Evolutionary conservation across 2,797 vertebrate species (phyloP).

Genomic region (Pristis pectinata): DNA sequence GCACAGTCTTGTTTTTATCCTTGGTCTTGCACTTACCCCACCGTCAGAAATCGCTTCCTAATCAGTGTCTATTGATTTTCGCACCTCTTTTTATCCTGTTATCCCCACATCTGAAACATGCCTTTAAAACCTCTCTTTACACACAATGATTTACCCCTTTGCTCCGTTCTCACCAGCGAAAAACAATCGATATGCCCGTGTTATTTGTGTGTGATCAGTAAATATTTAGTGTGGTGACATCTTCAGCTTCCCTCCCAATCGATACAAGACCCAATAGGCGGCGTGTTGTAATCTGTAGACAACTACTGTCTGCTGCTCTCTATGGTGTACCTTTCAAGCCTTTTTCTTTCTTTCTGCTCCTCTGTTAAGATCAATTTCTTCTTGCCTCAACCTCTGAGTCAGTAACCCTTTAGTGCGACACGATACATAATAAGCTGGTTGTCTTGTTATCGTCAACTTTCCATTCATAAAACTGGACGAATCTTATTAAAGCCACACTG

Average conservation of each 20-base stretch:
- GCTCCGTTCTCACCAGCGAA: conserved; percentile 66
- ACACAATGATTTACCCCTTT: conserved; percentile 85
- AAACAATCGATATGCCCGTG: conserved; percentile 76
- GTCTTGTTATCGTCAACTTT: conserved; percentile 27
- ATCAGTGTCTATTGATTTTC: conserved; percentile 79
- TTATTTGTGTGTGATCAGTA: conserved; percentile 95
- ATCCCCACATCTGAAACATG: conserved; percentile 76
- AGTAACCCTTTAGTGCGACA: background rate
- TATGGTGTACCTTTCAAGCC: background rate
- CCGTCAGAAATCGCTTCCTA: conserved; percentile 52
- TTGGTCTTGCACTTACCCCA: background rate
- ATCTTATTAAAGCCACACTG: background rate
- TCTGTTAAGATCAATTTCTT: conserved; percentile 31
- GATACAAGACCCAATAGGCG: conserved; percentile 76
- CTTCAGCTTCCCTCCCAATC: conserved; percentile 80
- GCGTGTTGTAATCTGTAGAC: conserved; percentile 65
- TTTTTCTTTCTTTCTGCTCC: conserved; percentile 42
- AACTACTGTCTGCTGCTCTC: conserved; percentile 47
- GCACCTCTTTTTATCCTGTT: conserved; percentile 81
- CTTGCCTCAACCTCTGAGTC: background rate
- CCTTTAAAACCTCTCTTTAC: conserved; percentile 74
- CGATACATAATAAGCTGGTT: background rate
- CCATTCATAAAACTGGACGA: background rate
- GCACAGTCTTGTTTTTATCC: background rate
- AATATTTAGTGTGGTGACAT: conserved; percentile 94